Percentiles rank a stretch among this genome's conserved stretches.
These are phyloP conservation scores for Apostichopus leukothele DNA, from an alignment of 53 echinoderm and acorn worm genomes.

Conservation along the genomic window DNA sequence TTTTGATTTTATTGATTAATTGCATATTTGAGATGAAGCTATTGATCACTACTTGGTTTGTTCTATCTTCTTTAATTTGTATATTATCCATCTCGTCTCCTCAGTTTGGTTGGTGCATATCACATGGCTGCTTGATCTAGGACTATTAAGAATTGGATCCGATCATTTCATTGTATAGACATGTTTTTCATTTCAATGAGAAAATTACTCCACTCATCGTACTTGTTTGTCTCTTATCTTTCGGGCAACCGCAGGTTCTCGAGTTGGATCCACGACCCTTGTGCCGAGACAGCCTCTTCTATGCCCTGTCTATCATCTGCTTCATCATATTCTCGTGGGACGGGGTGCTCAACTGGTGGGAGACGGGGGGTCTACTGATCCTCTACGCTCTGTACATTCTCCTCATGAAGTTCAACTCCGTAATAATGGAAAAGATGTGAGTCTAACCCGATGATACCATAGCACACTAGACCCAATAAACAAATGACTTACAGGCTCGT, in stretches of 20 bases:
- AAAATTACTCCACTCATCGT: background rate
- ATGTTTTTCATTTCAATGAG: background rate
- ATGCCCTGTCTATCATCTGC: constrained; percentile 79
- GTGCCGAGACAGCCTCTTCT: constrained; percentile 76
- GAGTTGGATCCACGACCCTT: constrained; percentile 91
- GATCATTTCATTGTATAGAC: background rate
- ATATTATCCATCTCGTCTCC: too few relatives aligned
- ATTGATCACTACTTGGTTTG: too few relatives aligned
- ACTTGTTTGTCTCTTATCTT: background rate
- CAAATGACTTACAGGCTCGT: too few relatives aligned
- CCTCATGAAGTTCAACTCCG: constrained; percentile 89
- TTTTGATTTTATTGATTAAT: too few relatives aligned
- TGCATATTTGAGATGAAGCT: too few relatives aligned
- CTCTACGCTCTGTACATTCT: constrained; percentile 81
- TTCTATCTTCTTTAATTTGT: too few relatives aligned
- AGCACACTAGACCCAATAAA: background rate
- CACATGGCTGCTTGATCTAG: too few relatives aligned
- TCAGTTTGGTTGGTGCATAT: too few relatives aligned
- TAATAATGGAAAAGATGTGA: constrained; percentile 69
- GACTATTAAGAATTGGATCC: background rate
- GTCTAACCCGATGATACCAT: too few relatives aligned
- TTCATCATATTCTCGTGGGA: constrained; percentile 96
- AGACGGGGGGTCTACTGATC: constrained; percentile 66
- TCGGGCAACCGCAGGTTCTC: constrained; percentile 61
- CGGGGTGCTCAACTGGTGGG: constrained; percentile 63